Base-by-base conservation (phyloP, 2,888 invertebrate species). In the Stramonita haemastoma region DNA sequence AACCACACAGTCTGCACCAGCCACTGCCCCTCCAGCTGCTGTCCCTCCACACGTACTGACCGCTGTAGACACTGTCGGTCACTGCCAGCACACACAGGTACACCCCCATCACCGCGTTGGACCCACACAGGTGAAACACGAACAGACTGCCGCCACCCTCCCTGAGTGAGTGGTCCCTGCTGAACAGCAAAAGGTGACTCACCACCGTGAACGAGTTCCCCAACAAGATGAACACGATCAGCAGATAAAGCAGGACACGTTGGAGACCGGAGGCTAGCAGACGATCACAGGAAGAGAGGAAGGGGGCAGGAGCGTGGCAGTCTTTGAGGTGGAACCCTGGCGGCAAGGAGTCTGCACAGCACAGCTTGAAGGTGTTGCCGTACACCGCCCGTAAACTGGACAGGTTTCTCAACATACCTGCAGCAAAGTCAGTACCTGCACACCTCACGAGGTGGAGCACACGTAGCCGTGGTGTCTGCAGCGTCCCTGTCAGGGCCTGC, bases 1-100 rank as follows among this genome's bases (percentile, higher is more conserved):
- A n/a, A 1, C 85, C 36, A n/a, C 56, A 56, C 57, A 57, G 29
- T 6, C n/a, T 34, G 34, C 85, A 85, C 57, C 56, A 56, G 1
- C 13, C n/a, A 19, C 85, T 85, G 29, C 57, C 29, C 57, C 85
- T 85, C 85, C 85, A 85, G 57, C 56, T 8, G 19, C 29, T 57
- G 85, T 85, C 85, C 29, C 11, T n/a, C 85, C 85, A 85, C 85
- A 85, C 36, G 29, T 85, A 85, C 15, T 29, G 15, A 19, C 85
- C 85, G 29, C 29, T 13, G 57, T 57, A 57, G 57, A 85, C 85
- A n/a, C 34, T 57, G 29, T 85, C 85, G 26, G 57, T 57, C 29
- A 85, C 29, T 57, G n/a, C 34, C 29, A 85, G 29, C 15, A 15
- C 56, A 5, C 1, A n/a, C 56, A 85, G 85, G 57, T 85, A 57